phyloP scores from a whole-genome alignment of 2,797 vertebrate genomes.

The Vultur gryphus region DNA sequence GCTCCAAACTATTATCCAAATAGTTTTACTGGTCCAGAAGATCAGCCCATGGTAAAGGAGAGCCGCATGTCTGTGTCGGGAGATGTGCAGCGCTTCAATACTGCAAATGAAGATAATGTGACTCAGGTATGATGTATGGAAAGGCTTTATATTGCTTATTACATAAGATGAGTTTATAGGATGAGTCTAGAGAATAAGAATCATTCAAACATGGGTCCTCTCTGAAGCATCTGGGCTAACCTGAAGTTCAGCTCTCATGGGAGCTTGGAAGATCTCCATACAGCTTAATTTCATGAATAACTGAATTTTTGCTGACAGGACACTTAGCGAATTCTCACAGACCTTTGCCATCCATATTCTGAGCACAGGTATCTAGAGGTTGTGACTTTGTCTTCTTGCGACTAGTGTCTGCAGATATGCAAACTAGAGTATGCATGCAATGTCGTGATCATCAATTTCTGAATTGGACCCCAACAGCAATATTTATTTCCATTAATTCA shows the following conservation, averaged over 20 bases:
- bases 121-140: slow-evolving; percentile 80
- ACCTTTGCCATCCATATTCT: neutral
- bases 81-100: slow-evolving; percentile 87
- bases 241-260: neutral
- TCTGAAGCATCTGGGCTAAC: neutral
- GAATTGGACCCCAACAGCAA: neutral
- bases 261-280: neutral
- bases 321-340: neutral
- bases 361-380: accelerated
- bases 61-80: slow-evolving; percentile 60
- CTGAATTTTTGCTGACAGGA: neutral
- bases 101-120: slow-evolving; percentile 84
- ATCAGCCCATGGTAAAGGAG: slow-evolving; percentile 72
- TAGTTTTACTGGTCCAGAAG: slow-evolving; percentile 88
- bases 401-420: neutral
- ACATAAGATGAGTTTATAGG: neutral
- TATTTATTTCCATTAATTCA: neutral
- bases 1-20: slow-evolving; percentile 96
- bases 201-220: neutral
- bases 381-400: neutral
- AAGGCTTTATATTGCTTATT: neutral
- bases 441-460: accelerated
- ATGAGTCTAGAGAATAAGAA: neutral
- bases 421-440: too few relatives aligned
- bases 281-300: neutral